Percentiles rank a stretch among this genome's conserved stretches.
Conservation (phyloP, 2,888 invertebrate genomes). For the Ichneumoninae sp. region DNA sequence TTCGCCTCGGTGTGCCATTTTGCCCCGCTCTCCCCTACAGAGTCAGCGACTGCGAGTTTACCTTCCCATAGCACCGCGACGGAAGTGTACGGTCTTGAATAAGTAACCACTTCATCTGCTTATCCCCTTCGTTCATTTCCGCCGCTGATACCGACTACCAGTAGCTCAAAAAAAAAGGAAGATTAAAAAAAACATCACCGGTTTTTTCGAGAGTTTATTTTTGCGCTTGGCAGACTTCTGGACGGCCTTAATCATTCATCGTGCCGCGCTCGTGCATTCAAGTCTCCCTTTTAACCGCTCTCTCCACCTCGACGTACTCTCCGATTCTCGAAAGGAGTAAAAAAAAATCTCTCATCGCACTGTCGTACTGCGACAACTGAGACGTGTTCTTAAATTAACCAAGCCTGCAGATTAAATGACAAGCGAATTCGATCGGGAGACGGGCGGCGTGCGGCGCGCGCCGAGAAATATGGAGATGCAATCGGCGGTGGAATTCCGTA, state of each 20-base stretch:
- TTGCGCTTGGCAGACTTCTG: constrained; percentile 40
- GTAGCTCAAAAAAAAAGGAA: constrained; percentile 65
- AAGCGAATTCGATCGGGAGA: constrained; percentile 24
- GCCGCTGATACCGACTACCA: constrained; percentile 67
- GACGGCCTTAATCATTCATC: constrained; percentile 64
- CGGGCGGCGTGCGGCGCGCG: not conserved
- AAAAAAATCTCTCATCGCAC: not conserved
- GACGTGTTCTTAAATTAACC: constrained; percentile 33
- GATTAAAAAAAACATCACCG: constrained; percentile 70
- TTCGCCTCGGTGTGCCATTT: too few species aligned
- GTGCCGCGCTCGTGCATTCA: constrained; percentile 64
- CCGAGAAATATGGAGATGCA: not conserved
- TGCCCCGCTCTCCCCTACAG: too few species aligned
- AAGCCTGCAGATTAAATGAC: constrained; percentile 14
- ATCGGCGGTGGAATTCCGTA: constrained; percentile 13
- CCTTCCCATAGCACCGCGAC: constrained; percentile 45
- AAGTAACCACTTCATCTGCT: constrained; percentile 79
- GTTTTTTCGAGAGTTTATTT: constrained; percentile 66
- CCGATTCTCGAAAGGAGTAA: not conserved
- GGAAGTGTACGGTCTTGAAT: constrained; percentile 77
- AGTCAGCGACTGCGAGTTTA: not conserved
- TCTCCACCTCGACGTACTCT: constrained; percentile 5
- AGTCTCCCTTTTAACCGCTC: constrained; percentile 53
- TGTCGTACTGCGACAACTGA: not conserved
- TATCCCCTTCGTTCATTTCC: constrained; percentile 80